Evolutionary conservation across 2,888 invertebrate genomes (phyloP), one percentile per base, ranked within the genome.

Genomic region (Dromius quadrimaculatus): DNA sequence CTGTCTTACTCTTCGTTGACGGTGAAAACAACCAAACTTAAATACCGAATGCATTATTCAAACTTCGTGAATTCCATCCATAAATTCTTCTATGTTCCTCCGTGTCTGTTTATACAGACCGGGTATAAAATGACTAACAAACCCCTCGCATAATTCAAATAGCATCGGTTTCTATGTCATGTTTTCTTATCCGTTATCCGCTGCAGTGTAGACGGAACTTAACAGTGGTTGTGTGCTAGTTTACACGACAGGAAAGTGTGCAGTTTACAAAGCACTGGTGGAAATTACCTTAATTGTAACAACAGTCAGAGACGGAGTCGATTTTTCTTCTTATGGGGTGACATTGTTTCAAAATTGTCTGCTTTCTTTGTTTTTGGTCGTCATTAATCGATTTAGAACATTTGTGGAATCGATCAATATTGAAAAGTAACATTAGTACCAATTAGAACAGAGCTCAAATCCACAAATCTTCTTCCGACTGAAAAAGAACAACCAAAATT

Each of bases 271-370:
- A 76, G 75, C 75, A 78, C 76, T 74, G 75, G 76, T 79, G 77
- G 78, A 79, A 79, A 80, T 80, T 78, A 79, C 73, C 74, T 73
- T 80, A 81, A 81, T 81, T 79, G 78, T 36, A 41, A 22, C 5
- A 11, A 32, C 19, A 45, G 9, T 8, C n/a, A 20, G 54, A 5
- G 28, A 6, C 28, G 28, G 28, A 28, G 28, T n/a, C n/a, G n/a
- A n/a, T n/a, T n/a, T n/a, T n/a, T n/a, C n/a, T n/a, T n/a, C n/a
- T n/a, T n/a, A n/a, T n/a, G n/a, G n/a, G n/a, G n/a, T n/a, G n/a
- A n/a, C n/a, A n/a, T n/a, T n/a, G n/a, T n/a, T n/a, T n/a, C n/a
- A n/a, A n/a, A n/a, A n/a, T n/a, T n/a, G n/a, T n/a, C n/a, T n/a
- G n/a, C n/a, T n/a, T n/a, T n/a, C n/a, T n/a, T n/a, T n/a, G n/a